Evolutionary conservation across 2,797 vertebrate genomes (phyloP).

Genomic region (Huso huso): DNA sequence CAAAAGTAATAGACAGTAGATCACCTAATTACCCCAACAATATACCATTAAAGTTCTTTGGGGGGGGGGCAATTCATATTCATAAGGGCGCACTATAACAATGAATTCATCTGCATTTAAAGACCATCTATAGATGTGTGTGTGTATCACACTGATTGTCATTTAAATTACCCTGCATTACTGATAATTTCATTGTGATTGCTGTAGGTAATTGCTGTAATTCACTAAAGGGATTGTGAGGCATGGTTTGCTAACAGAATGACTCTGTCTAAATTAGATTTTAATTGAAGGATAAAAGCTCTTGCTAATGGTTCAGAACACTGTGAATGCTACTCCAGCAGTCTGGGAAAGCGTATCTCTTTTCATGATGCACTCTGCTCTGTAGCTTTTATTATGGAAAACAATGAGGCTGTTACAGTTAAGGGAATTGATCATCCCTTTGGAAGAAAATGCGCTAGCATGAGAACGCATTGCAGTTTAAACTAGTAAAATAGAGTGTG

Average conservation of each 20-base stretch:
- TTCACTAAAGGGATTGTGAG: constrained; percentile 10
- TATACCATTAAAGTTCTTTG: no score
- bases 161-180: constrained; percentile 14
- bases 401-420: no score
- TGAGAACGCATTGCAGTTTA: no score
- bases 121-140: background rate
- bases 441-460: no score
- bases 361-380: background rate
- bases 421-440: no score
- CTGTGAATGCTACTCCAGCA: constrained; percentile 4
- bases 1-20: no score
- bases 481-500: no score
- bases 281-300: constrained; percentile 19
- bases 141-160: constrained; percentile 6
- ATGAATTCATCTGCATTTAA: background rate
- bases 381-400: background rate
- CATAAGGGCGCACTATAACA: background rate
- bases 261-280: constrained; percentile 17
- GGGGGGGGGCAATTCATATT: no score
- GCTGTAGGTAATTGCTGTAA: constrained; percentile 19
- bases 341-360: background rate
- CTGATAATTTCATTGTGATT: constrained; percentile 15
- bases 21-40: no score
- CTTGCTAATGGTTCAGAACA: constrained; percentile 14
- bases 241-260: constrained; percentile 17